phyloP scores from a whole-genome alignment of 2,113 vertebrate genomes.

The Turnix velox region DNA sequence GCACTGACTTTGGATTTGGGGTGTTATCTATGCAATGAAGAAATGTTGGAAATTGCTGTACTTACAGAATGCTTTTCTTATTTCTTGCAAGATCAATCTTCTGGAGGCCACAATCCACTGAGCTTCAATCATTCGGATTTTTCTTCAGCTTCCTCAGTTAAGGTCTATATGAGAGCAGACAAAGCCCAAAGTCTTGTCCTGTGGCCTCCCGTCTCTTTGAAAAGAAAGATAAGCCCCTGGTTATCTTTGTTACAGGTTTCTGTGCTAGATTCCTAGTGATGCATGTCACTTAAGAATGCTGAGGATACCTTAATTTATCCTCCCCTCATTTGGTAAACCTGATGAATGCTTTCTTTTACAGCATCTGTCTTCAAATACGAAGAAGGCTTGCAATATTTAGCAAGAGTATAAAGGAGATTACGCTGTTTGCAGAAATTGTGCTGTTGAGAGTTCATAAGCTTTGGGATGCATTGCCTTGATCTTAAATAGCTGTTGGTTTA shows the following conservation, averaged over 20 bases:
- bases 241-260: rapidly evolving
- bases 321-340: neutral
- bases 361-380: neutral
- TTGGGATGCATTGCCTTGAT: neutral
- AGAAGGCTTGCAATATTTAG: neutral
- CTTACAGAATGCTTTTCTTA: too few species aligned
- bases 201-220: neutral
- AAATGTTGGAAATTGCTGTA: neutral
- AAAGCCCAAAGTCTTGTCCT: neutral
- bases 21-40: neutral
- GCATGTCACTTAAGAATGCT: neutral
- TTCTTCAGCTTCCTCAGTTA: neutral
- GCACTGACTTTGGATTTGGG: neutral
- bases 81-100: too few species aligned
- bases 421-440: neutral
- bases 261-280: neutral
- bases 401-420: neutral
- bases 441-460: neutral
- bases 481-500: neutral
- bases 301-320: neutral
- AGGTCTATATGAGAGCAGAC: neutral
- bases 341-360: rapidly evolving
- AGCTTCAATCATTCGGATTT: neutral
- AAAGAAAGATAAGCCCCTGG: too few species aligned
- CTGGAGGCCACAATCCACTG: neutral